Conservation (phyloP, 2,113 vertebrate genomes). For the Vidua chalybeata region DNA sequence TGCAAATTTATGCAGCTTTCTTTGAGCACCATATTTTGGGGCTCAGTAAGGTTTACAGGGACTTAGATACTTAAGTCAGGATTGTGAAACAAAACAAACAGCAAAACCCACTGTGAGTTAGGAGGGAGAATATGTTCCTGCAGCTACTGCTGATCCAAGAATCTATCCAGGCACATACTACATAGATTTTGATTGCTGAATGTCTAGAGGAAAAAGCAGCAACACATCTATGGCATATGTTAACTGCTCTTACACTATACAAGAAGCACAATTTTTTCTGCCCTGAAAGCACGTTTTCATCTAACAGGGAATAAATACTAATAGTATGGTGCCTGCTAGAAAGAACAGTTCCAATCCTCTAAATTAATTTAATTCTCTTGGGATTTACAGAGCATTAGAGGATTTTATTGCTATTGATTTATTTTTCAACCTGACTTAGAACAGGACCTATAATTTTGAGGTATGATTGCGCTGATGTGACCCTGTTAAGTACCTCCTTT, state of each 20-base stretch:
- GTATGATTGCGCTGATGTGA: not conserved
- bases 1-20: not conserved
- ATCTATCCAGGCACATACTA: not conserved
- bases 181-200: not conserved
- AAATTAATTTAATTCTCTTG: conserved; percentile 15
- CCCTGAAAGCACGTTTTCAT: not conserved
- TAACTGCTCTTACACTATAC: not conserved
- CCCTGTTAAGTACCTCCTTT: not conserved
- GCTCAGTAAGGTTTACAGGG: not conserved
- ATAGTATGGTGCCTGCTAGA: not conserved
- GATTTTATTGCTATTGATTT: conserved; percentile 18
- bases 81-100: not conserved
- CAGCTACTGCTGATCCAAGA: not conserved
- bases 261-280: not conserved
- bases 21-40: not conserved
- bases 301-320: not conserved
- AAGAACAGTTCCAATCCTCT: not conserved
- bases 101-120: not conserved
- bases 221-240: not conserved
- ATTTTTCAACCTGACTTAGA: not conserved
- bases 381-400: not conserved
- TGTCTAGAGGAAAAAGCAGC: not conserved
- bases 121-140: not conserved
- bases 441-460: not conserved
- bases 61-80: not conserved